Percentiles rank a stretch among this genome's conserved stretches.
phyloP scores from a whole-genome alignment of 30 jellyfish, hydroid and myxozoan genomes.

The Turritopsis rubra region DNA sequence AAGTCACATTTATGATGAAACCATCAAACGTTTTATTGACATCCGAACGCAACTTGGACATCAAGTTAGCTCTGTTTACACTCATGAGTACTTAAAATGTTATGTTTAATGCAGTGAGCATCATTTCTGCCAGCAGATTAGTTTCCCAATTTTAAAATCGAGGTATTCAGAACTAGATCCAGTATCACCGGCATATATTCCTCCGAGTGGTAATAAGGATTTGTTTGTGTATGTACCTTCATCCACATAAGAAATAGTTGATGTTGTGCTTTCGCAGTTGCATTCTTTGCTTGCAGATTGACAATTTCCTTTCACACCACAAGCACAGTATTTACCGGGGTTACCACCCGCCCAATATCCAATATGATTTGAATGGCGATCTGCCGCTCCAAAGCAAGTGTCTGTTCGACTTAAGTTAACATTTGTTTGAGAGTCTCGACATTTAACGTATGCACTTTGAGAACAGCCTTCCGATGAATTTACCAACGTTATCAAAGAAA shows the following conservation, averaged over 20 bases:
- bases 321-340: not conserved
- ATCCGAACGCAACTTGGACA: too few relatives aligned
- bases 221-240: not conserved
- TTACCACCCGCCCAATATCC: slow-evolving; percentile 11
- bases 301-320: slow-evolving; percentile 1
- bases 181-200: not conserved
- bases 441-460: not conserved
- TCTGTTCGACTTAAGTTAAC: not conserved
- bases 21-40: too few relatives aligned
- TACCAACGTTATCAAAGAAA: not conserved
- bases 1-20: too few relatives aligned
- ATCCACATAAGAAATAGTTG: not conserved
- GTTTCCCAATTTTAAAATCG: not conserved
- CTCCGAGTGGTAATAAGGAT: not conserved
- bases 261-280: slow-evolving; percentile 11
- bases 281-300: not conserved
- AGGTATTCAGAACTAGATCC: not conserved
- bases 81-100: too few relatives aligned
- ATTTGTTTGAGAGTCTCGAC: not conserved
- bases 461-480: not conserved
- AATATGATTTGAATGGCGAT: not conserved
- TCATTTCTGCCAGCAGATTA: not conserved
- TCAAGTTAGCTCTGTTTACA: too few relatives aligned
- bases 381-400: not conserved
- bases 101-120: not conserved